Conservation (phyloP, 2,888 invertebrate species). For the Cryptophagus acutangulus region DNA sequence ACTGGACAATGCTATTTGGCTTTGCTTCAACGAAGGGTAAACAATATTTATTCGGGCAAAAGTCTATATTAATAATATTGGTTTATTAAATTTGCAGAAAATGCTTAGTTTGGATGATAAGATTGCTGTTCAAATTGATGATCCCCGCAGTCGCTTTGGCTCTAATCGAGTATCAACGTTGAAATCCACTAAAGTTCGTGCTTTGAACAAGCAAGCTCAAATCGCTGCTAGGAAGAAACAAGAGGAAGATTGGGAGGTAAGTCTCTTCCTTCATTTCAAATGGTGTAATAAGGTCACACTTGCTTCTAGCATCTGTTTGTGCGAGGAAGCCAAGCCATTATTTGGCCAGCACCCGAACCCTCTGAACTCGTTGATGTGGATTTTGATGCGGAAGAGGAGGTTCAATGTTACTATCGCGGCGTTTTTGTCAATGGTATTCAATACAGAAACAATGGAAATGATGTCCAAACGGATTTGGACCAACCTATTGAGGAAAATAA, state of each 20-base stretch:
- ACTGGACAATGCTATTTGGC: conserved; percentile 64
- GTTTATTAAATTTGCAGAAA: conserved; percentile 48
- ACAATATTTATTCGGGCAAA: not conserved
- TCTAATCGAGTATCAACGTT: conserved; percentile 42
- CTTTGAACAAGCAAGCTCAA: conserved; percentile 44
- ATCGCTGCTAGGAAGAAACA: conserved; percentile 33
- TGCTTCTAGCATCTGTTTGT: too few species aligned
- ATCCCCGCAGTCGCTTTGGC: conserved; percentile 71
- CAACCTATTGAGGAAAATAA: too few species aligned
- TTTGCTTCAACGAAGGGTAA: conserved; percentile 62
- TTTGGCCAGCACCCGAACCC: too few species aligned
- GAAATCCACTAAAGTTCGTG: conserved; percentile 41
- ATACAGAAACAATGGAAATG: too few species aligned
- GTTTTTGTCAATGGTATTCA: too few species aligned
- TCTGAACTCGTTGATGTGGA: too few species aligned
- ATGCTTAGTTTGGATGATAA: conserved; percentile 74
- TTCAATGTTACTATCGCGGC: too few species aligned
- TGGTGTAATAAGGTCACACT: too few species aligned
- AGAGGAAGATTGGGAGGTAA: conserved; percentile 38
- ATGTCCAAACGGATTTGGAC: too few species aligned
- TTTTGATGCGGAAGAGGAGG: too few species aligned
- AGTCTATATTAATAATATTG: not conserved
- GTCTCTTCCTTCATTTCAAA: too few species aligned
- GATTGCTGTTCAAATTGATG: conserved; percentile 79
- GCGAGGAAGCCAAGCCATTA: too few species aligned